These are phyloP conservation scores for Spodoptera frugiperda DNA, from an alignment of 1,140 invertebrate genomes.

Conservation along the genomic window DNA sequence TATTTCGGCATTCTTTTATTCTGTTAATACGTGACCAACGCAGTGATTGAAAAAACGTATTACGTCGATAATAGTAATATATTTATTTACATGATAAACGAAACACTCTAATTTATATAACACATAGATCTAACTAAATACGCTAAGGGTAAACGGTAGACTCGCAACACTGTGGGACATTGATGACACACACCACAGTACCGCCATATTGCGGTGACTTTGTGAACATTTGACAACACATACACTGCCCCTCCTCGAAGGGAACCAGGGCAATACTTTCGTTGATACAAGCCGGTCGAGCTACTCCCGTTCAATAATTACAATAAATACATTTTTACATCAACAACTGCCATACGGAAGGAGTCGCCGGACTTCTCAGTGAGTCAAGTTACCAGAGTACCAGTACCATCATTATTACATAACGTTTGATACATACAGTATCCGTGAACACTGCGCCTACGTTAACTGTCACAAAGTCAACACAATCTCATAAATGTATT, in stretches of 20 bases:
- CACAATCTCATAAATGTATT: slow-evolving; percentile 26
- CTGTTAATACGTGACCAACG: no score
- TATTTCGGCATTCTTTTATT: not conserved
- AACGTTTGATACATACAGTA: not conserved
- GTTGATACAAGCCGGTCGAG: not conserved
- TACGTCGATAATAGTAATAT: not conserved
- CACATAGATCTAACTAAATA: not conserved
- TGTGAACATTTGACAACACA: slow-evolving; percentile 1
- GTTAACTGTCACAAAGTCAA: not conserved
- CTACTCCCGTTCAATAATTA: not conserved
- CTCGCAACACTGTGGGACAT: not conserved
- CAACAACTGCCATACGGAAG: slow-evolving; percentile 26
- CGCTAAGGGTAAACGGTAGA: not conserved
- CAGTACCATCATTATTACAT: not conserved
- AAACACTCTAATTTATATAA: slow-evolving; percentile 10
- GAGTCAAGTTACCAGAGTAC: not conserved
- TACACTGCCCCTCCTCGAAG: not conserved
- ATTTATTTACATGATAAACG: not conserved
- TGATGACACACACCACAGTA: not conserved
- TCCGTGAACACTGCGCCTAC: not conserved
- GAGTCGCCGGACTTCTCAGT: not conserved
- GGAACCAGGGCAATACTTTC: not conserved
- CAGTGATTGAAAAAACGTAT: no score
- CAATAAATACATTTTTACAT: slow-evolving; percentile 36
- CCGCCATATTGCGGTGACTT: slow-evolving; percentile 6